Conservation (phyloP, 2,888 invertebrate species). For the Catonia carolina region DNA sequence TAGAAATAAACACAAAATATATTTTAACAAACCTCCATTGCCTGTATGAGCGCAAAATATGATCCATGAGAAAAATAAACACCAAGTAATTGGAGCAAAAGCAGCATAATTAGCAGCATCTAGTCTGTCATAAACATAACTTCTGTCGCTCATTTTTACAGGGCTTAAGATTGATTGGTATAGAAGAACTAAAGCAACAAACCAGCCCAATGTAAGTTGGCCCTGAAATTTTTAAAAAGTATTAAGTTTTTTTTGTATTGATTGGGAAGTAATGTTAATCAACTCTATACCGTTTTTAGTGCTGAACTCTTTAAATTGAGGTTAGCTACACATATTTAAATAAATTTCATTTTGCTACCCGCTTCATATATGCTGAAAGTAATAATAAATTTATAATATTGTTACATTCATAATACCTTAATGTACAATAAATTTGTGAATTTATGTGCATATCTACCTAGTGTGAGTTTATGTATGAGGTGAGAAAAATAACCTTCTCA, state of each 20-base stretch:
- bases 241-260: no score
- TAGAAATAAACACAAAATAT: no score
- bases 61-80: constrained; percentile 59
- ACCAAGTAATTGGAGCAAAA: constrained; percentile 63
- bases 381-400: no score
- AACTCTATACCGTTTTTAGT: constrained; percentile 1
- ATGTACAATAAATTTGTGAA: no score
- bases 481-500: no score
- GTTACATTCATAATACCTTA: no score
- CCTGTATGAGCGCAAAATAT: constrained; percentile 57
- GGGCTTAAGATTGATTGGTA: constrained; percentile 53
- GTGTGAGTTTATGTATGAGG: no score
- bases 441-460: no score
- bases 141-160: constrained; percentile 55
- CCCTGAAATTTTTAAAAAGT: constrained; percentile 40
- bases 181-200: constrained; percentile 47
- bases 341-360: no score
- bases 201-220: constrained; percentile 52
- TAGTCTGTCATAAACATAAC: constrained; percentile 53
- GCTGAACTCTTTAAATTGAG: no score
- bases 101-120: constrained; percentile 64
- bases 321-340: no score
- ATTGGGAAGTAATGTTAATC: not conserved
- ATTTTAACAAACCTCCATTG: constrained; percentile 54
- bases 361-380: no score